These are phyloP conservation scores for Xestia sexstrigata DNA, from an alignment of 2,888 invertebrate genomes.

Conservation along the genomic window DNA sequence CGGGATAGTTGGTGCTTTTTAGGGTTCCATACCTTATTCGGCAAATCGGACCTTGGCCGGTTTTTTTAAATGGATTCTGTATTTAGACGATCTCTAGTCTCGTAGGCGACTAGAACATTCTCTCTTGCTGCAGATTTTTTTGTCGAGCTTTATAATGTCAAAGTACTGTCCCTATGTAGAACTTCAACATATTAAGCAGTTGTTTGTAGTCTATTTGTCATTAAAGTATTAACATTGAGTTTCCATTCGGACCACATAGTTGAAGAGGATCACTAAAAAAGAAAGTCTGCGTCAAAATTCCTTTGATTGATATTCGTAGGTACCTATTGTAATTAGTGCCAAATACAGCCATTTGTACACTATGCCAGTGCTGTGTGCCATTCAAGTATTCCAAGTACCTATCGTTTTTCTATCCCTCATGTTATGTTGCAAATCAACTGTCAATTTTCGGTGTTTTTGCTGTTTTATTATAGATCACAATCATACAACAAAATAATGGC, in stretches of 20 bases:
- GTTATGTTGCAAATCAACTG: not conserved
- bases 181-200: no score
- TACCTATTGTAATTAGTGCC: constrained; percentile 17
- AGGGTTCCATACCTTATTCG: no score
- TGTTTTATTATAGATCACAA: no score
- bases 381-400: not conserved
- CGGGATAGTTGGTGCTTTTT: no score
- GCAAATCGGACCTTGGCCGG: no score
- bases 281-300: constrained; percentile 32
- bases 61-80: no score
- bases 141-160: not conserved
- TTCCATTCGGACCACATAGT: constrained; percentile 25
- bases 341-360: constrained; percentile 20
- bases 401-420: not conserved
- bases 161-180: not conserved
- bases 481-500: no score
- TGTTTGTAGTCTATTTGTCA: not conserved
- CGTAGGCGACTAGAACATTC: not conserved
- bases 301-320: constrained; percentile 30
- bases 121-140: not conserved
- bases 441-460: no score
- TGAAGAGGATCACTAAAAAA: constrained; percentile 20
- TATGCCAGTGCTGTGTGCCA: not conserved
- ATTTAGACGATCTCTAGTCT: not conserved
- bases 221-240: not conserved